Base-by-base conservation (phyloP, 2,113 vertebrate species). In the Acrocephalus kingi region DNA sequence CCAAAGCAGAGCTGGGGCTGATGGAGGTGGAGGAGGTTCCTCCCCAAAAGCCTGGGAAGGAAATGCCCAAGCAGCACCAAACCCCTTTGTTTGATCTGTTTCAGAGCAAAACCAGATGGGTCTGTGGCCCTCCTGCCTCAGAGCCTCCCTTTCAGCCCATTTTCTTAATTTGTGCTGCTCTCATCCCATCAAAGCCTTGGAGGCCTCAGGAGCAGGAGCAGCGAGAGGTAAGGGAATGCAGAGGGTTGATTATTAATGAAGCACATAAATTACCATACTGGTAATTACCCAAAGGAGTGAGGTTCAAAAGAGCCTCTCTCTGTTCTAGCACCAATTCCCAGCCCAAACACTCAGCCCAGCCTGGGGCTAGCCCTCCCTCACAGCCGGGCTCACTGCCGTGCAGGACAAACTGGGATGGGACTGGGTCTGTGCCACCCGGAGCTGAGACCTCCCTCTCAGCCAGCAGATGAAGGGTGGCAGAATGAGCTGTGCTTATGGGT, bases 241-340 rank as follows among this genome's bases (percentile, higher is more conserved):
- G 45, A 27, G 63, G 72, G 54, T 0, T 78, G 80, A 48, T 90
- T 78, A 43, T 28, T 89, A 89, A 84, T 15, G 37, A 91, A 43
- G 39, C 18, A 79, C 71, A 66, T 31, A 8, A 84, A 87, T 93
- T 62, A 91, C 20, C 77, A 35, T 46, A 9, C 61, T 61, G 31
- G 20, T 54, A 66, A 94, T 89, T 87, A 84, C 64, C 64, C 89
- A 80, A 14, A 71, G 89, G 89, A 80, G 27, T 4, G 8, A 52
- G 51, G 84, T 68, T 93, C 86, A 49, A 77, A 95, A 45, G 39
- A 91, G 33, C 31, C 54, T 59, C 48, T 84, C 63, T 45, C 13
- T 63, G 37, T 15, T 49, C 51, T 45, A 41, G 5, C 49, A 27
- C 16, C 9, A 35, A 2, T 39, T 66, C 58, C 58, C 81, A 58